These are phyloP conservation scores for Caenorhabditis wallacei DNA, from an alignment of 2,888 invertebrate species.

Conservation along the genomic window DNA sequence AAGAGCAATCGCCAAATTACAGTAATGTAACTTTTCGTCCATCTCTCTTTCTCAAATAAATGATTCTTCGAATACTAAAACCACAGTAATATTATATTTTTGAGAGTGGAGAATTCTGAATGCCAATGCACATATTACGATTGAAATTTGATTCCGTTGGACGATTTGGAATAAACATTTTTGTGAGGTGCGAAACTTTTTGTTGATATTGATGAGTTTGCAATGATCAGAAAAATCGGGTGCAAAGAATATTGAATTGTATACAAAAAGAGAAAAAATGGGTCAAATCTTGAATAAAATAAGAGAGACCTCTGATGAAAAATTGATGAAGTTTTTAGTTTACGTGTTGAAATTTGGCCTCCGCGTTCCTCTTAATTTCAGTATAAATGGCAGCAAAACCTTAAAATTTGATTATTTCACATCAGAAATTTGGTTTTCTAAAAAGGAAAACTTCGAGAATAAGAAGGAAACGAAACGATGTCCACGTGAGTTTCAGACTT, in stretches of 20 bases:
- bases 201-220: conserved; percentile 23
- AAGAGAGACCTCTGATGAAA: too few species aligned
- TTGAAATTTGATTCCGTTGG: conserved; percentile 27
- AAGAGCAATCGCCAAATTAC: conserved; percentile 35
- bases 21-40: conserved; percentile 46
- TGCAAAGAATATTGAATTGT: neutral
- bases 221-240: neutral
- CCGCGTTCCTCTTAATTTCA: too few species aligned
- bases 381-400: too few species aligned
- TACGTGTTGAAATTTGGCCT: too few species aligned
- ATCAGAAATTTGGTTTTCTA: conserved; percentile 11
- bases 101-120: conserved; percentile 11
- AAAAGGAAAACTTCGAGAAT: conserved; percentile 3
- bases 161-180: conserved; percentile 18
- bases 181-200: conserved; percentile 11
- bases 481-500: conserved; percentile 10
- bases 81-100: conserved; percentile 22
- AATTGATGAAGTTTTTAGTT: too few species aligned
- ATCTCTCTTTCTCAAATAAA: conserved; percentile 2
- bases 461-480: conserved; percentile 6
- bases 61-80: neutral
- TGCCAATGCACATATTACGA: neutral
- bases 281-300: too few species aligned
- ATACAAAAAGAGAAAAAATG: neutral
- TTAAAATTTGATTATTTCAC: neutral